These are phyloP conservation scores for Cerastis leucographa DNA, from an alignment of 2,888 invertebrate species.

Conservation along the genomic window DNA sequence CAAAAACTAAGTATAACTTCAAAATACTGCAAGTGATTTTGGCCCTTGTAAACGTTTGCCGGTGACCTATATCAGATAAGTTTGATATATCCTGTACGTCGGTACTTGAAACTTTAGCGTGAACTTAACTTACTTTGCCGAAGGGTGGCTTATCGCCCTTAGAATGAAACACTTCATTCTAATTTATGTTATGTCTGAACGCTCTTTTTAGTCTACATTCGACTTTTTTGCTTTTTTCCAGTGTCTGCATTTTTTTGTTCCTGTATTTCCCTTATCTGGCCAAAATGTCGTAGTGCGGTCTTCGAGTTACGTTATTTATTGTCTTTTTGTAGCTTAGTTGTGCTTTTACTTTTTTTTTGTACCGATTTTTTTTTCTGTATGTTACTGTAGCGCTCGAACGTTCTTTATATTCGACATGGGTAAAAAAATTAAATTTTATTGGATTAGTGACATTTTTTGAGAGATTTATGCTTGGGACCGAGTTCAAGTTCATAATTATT, in stretches of 20 bases:
- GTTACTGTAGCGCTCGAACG: conserved; percentile 34
- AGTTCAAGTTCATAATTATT: conserved; percentile 55
- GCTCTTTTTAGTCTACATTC: conserved; percentile 67
- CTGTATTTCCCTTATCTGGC: conserved; percentile 72
- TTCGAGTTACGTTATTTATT: conserved; percentile 71
- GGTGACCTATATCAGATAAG: conserved; percentile 86
- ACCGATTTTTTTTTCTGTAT: conserved; percentile 46
- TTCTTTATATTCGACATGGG: conserved; percentile 67
- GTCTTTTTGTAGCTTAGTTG: conserved; percentile 66
- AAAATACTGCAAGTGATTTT: conserved; percentile 82
- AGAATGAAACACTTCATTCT: conserved; percentile 84
- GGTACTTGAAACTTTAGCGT: conserved; percentile 78
- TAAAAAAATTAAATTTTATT: conserved; percentile 67
- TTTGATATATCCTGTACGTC: conserved; percentile 82
- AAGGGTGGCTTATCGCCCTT: conserved; percentile 82
- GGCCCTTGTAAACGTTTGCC: conserved; percentile 80
- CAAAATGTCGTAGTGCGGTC: conserved; percentile 69
- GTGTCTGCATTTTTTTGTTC: conserved; percentile 72
- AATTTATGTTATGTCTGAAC: conserved; percentile 80
- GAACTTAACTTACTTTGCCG: conserved; percentile 71
- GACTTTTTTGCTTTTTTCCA: conserved; percentile 61
- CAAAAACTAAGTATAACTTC: conserved; percentile 78
- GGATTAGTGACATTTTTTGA: conserved; percentile 69
- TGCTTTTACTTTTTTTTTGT: conserved; percentile 68
- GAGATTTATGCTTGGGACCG: conserved; percentile 58